Percentiles rank a stretch among this genome's conserved stretches.
These are phyloP conservation scores for Cyprinodon tularosa DNA, from an alignment of 2,113 vertebrate species.

Conservation along the genomic window DNA sequence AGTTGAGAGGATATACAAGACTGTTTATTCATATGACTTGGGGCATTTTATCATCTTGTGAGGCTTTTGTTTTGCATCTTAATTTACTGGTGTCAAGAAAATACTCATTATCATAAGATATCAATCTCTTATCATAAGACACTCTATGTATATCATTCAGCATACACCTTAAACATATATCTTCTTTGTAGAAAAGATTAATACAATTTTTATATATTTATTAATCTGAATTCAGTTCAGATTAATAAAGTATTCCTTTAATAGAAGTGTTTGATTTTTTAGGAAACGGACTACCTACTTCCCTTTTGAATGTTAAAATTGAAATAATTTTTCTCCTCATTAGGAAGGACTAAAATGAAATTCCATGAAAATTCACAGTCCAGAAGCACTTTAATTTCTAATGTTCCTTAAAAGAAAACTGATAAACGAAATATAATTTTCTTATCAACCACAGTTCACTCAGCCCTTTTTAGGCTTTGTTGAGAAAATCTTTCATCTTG, in stretches of 20 bases:
- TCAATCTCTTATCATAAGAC: not conserved
- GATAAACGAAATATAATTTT: not conserved
- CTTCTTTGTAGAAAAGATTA: not conserved
- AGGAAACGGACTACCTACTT: not conserved
- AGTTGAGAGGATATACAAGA: slow-evolving; percentile 49
- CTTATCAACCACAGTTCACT: not conserved
- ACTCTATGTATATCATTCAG: not conserved
- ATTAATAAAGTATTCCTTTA: too few species aligned
- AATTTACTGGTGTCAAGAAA: slow-evolving; percentile 12
- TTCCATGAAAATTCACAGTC: not conserved
- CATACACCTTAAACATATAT: not conserved
- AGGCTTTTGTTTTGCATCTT: slow-evolving; percentile 51
- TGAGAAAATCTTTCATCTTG: not conserved
- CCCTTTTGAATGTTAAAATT: not conserved
- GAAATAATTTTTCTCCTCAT: not conserved
- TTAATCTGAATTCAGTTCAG: too few species aligned
- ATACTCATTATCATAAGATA: not conserved
- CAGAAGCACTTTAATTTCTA: not conserved
- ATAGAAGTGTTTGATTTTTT: not conserved
- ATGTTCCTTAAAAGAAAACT: not conserved
- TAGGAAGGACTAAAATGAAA: not conserved
- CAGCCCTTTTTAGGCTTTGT: not conserved
- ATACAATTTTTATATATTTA: not conserved
- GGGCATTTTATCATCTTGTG: slow-evolving; percentile 60
- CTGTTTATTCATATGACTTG: slow-evolving; percentile 55